phyloP scores from a whole-genome alignment of 2,113 vertebrate species.

The Aramus guarauna region DNA sequence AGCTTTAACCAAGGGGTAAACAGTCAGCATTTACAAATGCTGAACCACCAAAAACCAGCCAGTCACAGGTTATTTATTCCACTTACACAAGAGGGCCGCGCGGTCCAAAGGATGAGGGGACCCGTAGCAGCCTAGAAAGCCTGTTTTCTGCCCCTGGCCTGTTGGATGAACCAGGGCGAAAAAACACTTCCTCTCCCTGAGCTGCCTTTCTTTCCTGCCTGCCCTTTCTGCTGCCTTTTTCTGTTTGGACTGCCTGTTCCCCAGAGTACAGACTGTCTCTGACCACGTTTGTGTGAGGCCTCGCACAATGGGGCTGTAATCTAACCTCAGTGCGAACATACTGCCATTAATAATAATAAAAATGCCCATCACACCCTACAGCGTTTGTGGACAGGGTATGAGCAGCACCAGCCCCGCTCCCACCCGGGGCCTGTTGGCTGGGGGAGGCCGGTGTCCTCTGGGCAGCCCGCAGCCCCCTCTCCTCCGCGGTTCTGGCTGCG shows the following conservation, averaged over 20 bases:
- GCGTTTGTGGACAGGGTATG: background rate
- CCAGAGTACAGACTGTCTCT: constrained; percentile 28
- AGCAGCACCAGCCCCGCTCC: background rate
- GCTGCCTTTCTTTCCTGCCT: background rate
- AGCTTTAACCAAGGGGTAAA: constrained; percentile 63
- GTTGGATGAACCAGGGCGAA: background rate
- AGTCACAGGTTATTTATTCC: constrained; percentile 33
- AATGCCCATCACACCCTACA: background rate
- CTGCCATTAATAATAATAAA: constrained; percentile 48
- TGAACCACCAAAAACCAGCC: constrained; percentile 38
- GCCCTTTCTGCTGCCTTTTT: background rate
- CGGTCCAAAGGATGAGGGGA: constrained; percentile 5
- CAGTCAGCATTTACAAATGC: constrained; percentile 51
- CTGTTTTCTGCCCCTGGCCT: background rate
- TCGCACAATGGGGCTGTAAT: constrained; percentile 38
- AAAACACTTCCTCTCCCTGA: background rate
- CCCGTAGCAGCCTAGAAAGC: background rate
- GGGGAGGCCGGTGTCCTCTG: background rate
- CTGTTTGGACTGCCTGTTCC: constrained; percentile 15
- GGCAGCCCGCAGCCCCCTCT: background rate
- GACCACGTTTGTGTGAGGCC: background rate
- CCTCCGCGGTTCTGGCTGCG: background rate
- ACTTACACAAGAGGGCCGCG: background rate
- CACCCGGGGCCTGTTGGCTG: background rate
- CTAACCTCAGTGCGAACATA: background rate